Evolutionary conservation across 2,797 vertebrate species (phyloP), one percentile per base, ranked within the genome.

Genomic region (Tangara arthus): DNA sequence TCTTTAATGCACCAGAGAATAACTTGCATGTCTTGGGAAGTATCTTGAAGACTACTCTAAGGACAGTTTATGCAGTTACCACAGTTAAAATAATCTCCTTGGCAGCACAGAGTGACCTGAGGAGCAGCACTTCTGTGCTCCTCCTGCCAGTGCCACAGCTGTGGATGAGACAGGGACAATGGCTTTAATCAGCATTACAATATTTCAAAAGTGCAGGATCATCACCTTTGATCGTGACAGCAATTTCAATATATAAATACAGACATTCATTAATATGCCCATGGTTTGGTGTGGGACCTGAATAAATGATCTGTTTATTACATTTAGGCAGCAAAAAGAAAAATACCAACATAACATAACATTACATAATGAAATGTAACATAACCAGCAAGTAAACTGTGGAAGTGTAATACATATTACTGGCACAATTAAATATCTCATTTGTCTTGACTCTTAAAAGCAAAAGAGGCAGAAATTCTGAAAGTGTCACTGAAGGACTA

Each of bases 1-100:
- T 91, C 92, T 84, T 87, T 66, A 92, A 80, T 64, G 71, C 64
- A 84, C 50, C 72, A 89, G 80, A 82, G 92, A 96, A 96, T 90
- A 94, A 53, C 75, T 69, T 57, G 57, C 86, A 82, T 59, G 75
- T 71, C 83, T 86, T 55, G 14, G 46, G 61, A 96, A 75, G 35
- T 30, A 69, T 49, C 72, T 84, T 34, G 16, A 84, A 79, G 64
- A 71, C 73, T 73, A 42, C 26, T 46, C 53, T 77, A 87, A 49
- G 77, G 80, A 77, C 61, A 68, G n/a, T n/a, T 76, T 35, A 63
- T 37, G n/a, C 22, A 87, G 52, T 59, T 69, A n/a, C 30, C 42
- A 5, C 42, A 37, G 60, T 50, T 59, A 56, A 89, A 95, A 93
- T 42, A 77, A 70, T 30, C 37, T 82, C 37, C n/a, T 46, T 68